Evolutionary conservation across 1,140 invertebrate species (phyloP), one percentile per base, ranked within the genome.

Genomic region (Drosophila parabipectinata): DNA sequence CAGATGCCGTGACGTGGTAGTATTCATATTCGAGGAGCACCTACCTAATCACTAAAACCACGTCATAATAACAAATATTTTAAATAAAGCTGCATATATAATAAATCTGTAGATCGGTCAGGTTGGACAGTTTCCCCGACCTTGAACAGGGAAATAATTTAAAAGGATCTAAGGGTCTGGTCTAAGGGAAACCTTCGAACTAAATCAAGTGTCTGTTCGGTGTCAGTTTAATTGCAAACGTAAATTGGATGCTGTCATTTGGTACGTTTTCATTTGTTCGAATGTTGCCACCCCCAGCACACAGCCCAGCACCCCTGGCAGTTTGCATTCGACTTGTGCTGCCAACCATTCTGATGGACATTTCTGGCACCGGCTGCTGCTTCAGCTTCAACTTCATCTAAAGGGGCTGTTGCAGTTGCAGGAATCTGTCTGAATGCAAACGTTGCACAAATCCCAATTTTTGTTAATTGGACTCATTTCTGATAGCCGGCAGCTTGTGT

Each of bases 211-310:
- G 83, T 88, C 83, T 88, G 83, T 88, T 88, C 68, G 79, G 83
- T 88, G 83, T 88, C 83, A 88, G 83, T 88, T 88, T 88, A 88
- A 88, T 88, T 88, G 83, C 83, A 88, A 88, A 88, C 83, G 83
- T 88, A 88, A 88, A 88, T 88, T 88, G 83, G 83, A 88, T 88
- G 83, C 83, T 88, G 83, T 78, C 83, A 83, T 83, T 88, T 88
- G 67, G 64, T 82, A 83, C 83, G 83, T 88, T 88, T 88, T 73
- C 83, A 87, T 87, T 87, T 87, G 75, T 76, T 62, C 71, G 63
- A 81, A 69, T 69, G 62, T 73, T 72, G 48, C 34, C 32, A 60
- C 18, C 26, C 24, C 60, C 44, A 21, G 44, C 32, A 44, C 12
- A 14, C 26, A 7, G n/a, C 39, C 12, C 41, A 39, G 6, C 39